phyloP scores from a whole-genome alignment of 2,888 invertebrate genomes.

The Thumatha senex region DNA sequence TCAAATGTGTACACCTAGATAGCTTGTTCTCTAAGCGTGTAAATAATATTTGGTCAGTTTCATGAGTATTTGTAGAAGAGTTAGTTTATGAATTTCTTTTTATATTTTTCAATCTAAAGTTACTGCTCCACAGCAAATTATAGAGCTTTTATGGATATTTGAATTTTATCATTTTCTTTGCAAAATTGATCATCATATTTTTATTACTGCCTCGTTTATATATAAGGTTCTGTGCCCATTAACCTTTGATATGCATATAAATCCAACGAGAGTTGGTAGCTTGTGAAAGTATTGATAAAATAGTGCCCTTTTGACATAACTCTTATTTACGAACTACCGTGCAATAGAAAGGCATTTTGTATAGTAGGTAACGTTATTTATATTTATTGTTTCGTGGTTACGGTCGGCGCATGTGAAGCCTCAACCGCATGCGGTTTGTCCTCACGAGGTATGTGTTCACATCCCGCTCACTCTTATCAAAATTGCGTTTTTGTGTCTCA shows the following conservation, averaged over 20 bases:
- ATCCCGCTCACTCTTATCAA: slow-evolving; percentile 48
- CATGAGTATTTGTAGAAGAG: too few relatives aligned
- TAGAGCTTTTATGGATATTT: too few relatives aligned
- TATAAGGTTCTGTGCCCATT: slow-evolving; percentile 27
- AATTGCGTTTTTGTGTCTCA: slow-evolving; percentile 42
- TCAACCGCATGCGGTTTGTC: slow-evolving; percentile 63
- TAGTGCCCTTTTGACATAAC: slow-evolving; percentile 46
- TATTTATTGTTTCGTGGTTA: slow-evolving; percentile 55
- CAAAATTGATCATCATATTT: background rate
- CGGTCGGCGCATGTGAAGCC: slow-evolving; percentile 54
- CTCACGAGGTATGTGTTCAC: slow-evolving; percentile 67
- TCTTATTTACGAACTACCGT: slow-evolving; percentile 53
- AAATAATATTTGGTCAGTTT: too few relatives aligned
- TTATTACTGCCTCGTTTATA: slow-evolving; percentile 1
- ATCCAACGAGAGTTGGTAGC: slow-evolving; percentile 30
- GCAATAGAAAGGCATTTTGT: slow-evolving; percentile 52
- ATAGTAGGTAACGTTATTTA: slow-evolving; percentile 46
- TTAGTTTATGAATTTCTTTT: too few relatives aligned
- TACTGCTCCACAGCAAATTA: too few relatives aligned
- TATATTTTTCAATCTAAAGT: too few relatives aligned
- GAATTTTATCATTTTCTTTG: background rate
- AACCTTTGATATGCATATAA: slow-evolving; percentile 36
- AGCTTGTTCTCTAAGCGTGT: too few relatives aligned
- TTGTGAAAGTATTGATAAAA: slow-evolving; percentile 39
- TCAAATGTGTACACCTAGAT: too few relatives aligned